Conservation (phyloP, 2,888 invertebrate genomes). For the Dromius quadrimaculatus region DNA sequence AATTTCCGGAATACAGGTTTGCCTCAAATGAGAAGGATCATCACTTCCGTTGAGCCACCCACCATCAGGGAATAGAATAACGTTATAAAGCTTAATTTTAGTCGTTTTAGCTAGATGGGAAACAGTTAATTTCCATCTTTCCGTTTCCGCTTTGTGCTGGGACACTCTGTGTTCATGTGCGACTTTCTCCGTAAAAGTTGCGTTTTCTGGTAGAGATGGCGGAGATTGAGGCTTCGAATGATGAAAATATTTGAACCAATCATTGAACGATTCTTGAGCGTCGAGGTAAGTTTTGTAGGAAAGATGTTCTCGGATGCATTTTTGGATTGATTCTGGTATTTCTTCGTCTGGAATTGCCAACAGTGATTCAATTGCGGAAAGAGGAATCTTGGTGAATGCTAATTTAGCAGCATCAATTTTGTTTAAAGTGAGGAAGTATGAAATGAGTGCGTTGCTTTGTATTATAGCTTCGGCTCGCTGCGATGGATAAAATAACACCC, state of each 20-base stretch:
- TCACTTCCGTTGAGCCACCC: constrained; percentile 88
- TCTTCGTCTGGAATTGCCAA: constrained; percentile 66
- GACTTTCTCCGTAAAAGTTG: constrained; percentile 88
- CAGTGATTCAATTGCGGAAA: constrained; percentile 73
- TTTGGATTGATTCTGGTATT: constrained; percentile 67
- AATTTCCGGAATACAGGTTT: constrained; percentile 87
- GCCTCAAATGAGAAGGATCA: constrained; percentile 74
- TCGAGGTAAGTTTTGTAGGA: constrained; percentile 90
- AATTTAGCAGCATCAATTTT: constrained; percentile 86
- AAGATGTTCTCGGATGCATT: constrained; percentile 82
- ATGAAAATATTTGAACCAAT: constrained; percentile 89
- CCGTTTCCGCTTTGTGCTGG: constrained; percentile 82
- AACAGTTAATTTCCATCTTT: constrained; percentile 80
- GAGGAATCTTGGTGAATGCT: constrained; percentile 80
- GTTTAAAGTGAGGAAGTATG: constrained; percentile 83
- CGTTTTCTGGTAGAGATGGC: constrained; percentile 70
- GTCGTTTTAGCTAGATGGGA: constrained; percentile 76
- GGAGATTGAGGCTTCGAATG: constrained; percentile 82
- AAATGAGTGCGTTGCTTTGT: constrained; percentile 90
- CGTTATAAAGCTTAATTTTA: constrained; percentile 85
- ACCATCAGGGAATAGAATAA: constrained; percentile 87
- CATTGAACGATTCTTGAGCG: constrained; percentile 88
- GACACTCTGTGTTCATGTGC: constrained; percentile 87
- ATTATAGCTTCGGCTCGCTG: constrained; percentile 86
- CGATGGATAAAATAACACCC: constrained; percentile 83